These are phyloP conservation scores for Lepidocyrtinus sp. DNA, from an alignment of 2,888 invertebrate genomes.

Conservation along the genomic window DNA sequence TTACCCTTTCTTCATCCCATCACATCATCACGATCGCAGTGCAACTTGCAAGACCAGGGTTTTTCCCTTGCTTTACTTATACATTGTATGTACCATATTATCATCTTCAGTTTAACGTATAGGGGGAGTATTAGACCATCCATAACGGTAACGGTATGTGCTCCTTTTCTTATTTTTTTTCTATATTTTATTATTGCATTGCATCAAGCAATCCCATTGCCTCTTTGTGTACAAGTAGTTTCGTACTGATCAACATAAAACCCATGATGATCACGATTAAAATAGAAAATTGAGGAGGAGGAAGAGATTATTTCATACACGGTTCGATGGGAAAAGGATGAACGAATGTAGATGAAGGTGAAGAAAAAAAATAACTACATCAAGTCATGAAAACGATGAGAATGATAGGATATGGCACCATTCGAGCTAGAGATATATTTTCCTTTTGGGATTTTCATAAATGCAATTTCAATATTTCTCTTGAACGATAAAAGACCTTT, in stretches of 20 bases:
- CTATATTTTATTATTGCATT: not conserved
- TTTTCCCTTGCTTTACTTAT: not conserved
- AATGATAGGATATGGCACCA: no score
- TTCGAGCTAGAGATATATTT: no score
- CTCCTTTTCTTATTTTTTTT: not conserved
- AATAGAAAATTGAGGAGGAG: not conserved
- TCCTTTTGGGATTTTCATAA: no score
- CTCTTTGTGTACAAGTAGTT: not conserved
- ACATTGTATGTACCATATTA: not conserved
- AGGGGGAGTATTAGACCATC: slow-evolving; percentile 17
- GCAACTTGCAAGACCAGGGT: not conserved
- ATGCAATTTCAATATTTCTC: no score
- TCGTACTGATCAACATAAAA: not conserved
- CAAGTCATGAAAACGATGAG: no score
- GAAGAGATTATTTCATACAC: not conserved
- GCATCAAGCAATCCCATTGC: not conserved
- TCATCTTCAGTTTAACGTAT: not conserved
- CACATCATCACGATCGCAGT: not conserved
- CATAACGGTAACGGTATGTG: slow-evolving; percentile 31
- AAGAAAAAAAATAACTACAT: not conserved
- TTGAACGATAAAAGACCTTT: no score
- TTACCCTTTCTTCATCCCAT: not conserved
- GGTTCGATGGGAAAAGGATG: not conserved
- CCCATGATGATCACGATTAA: not conserved
- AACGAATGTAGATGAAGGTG: no score